phyloP scores from a whole-genome alignment of 1,140 invertebrate genomes.

The Papilio helenus region DNA sequence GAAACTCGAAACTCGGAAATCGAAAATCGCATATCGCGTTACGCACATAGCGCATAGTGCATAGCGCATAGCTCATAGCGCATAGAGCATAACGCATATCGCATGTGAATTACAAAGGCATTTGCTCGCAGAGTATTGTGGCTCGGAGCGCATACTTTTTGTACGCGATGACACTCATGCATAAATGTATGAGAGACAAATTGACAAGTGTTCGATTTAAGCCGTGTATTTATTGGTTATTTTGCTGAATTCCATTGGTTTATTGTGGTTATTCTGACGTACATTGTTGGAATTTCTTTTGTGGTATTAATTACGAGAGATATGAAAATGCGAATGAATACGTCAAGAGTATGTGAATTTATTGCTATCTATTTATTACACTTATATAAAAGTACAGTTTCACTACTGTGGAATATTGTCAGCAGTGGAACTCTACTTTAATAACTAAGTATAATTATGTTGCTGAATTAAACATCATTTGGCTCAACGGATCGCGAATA shows the following conservation, averaged over 20 bases:
- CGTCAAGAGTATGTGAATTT: neutral
- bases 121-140: neutral
- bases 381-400: too few relatives aligned
- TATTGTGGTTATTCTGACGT: neutral
- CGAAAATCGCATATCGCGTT: too few relatives aligned
- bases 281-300: neutral
- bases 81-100: too few relatives aligned
- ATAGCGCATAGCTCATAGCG: too few relatives aligned
- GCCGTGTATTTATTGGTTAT: conserved; percentile 23
- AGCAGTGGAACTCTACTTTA: neutral
- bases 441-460: conserved; percentile 3
- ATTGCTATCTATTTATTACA: neutral
- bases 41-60: too few relatives aligned
- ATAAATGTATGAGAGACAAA: conserved; percentile 50
- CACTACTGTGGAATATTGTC: too few relatives aligned
- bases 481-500: conserved; percentile 9
- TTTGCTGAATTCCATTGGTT: neutral
- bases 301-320: neutral
- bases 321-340: neutral
- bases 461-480: neutral
- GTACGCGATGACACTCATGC: conserved; percentile 42
- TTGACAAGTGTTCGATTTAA: conserved; percentile 44
- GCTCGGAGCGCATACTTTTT: conserved; percentile 15
- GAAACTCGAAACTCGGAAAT: too few relatives aligned
- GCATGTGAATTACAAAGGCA: conserved; percentile 10